phyloP scores from a whole-genome alignment of 2,113 vertebrate genomes.

The Protomyctophum bolini region DNA sequence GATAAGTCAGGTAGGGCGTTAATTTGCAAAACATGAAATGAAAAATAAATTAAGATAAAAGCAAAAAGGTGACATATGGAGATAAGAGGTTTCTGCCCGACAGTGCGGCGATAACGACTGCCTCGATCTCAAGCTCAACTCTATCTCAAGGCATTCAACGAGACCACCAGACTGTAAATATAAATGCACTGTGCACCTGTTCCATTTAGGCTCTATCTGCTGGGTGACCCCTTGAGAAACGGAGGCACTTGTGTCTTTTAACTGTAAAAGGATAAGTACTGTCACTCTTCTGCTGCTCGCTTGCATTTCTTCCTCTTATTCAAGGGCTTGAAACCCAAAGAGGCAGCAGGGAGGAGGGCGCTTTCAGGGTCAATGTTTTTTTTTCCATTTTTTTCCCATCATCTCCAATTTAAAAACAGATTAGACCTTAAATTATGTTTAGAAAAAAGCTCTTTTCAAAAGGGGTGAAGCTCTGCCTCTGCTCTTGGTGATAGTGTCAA shows the following conservation, averaged over 20 bases:
- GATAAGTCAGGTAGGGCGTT: too few species aligned
- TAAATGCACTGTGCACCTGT: slow-evolving; percentile 30
- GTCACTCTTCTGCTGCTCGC: slow-evolving; percentile 26
- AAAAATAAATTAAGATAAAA: too few species aligned
- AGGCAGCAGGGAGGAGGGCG: slow-evolving; percentile 37
- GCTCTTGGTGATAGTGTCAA: slow-evolving; percentile 32
- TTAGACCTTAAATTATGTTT: slow-evolving; percentile 64
- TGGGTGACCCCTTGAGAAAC: slow-evolving; percentile 52
- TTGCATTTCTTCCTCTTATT: not conserved
- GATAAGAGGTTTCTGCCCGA: too few species aligned
- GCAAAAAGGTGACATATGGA: too few species aligned
- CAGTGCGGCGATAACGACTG: not conserved
- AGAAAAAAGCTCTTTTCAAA: slow-evolving; percentile 5
- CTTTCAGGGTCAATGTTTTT: slow-evolving; percentile 28
- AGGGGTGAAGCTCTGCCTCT: slow-evolving; percentile 13
- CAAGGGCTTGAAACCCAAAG: not conserved
- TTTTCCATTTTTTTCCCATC: slow-evolving; percentile 25
- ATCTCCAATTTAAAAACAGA: slow-evolving; percentile 66
- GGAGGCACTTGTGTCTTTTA: slow-evolving; percentile 48
- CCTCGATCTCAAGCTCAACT: slow-evolving; percentile 39
- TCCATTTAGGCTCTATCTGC: slow-evolving; percentile 34
- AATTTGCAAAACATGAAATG: too few species aligned
- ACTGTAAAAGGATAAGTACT: slow-evolving; percentile 61
- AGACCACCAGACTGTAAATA: slow-evolving; percentile 51
- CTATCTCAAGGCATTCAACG: slow-evolving; percentile 51